Evolutionary conservation across 35 echinoderm and acorn worm species (phyloP).

Genomic region (Ophioderma brevispina): DNA sequence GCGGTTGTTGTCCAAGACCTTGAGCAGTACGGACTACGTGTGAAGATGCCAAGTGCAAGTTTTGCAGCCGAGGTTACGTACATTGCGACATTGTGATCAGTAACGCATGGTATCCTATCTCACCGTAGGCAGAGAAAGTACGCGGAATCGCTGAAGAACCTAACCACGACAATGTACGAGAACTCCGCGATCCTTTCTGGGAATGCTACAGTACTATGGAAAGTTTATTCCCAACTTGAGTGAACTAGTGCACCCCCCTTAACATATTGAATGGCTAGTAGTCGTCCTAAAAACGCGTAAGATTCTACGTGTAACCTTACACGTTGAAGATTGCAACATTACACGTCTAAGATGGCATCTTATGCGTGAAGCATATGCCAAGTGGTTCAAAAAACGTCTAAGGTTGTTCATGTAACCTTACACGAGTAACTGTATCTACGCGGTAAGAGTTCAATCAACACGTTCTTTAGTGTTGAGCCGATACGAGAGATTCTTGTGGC

Average conservation of each 20-base stretch:
- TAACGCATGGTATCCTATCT: conserved; percentile 34
- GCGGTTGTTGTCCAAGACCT: conserved; percentile 18
- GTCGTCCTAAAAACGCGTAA: no score
- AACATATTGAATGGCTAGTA: no score
- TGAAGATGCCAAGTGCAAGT: conserved; percentile 23
- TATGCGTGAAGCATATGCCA: no score
- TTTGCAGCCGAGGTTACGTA: conserved; percentile 23
- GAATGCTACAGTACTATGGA: conserved; percentile 63
- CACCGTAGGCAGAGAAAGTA: conserved; percentile 66
- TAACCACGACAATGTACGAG: conserved; percentile 51
- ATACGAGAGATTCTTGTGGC: no score
- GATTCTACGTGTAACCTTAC: no score
- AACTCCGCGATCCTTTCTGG: conserved; percentile 52
- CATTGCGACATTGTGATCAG: conserved; percentile 51
- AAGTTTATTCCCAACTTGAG: conserved; percentile 59
- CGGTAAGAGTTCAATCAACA: no score
- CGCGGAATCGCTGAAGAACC: conserved; percentile 41
- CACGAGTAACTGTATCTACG: no score
- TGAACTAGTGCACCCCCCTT: conserved; percentile 44
- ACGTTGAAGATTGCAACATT: no score
- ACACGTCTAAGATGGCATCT: no score
- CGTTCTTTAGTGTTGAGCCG: no score
- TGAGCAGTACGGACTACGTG: neutral
- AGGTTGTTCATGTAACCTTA: no score
- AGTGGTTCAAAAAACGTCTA: no score